Evolutionary conservation across 2,113 vertebrate species (phyloP), one percentile per base, ranked within the genome.

Genomic region (Petaurus breviceps): DNA sequence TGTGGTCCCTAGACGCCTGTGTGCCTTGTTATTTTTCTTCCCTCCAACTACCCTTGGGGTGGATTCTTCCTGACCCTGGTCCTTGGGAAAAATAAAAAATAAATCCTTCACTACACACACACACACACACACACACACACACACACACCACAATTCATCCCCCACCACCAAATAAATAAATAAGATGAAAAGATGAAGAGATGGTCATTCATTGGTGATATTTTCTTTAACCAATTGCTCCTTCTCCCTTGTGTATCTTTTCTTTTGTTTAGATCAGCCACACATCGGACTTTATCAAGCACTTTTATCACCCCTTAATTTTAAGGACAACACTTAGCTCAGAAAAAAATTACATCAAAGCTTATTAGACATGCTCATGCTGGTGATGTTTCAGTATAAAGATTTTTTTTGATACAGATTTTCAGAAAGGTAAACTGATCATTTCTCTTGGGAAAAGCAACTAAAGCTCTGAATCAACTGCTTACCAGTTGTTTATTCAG

Each of bases 1-100:
- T 98, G 98, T 94, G 97, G 98, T 99, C 99, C 99, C 99, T 98
- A 99, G 99, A 98, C 99, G 96, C 98, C 97, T 96, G 77, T 98
- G 97, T 97, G 98, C 98, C 99, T 99, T 99, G 99, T 99, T 99
- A 99, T 99, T 99, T 99, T 99, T 98, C 98, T 99, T 99, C 98
- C 98, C 99, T 99, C 98, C 98, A 99, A 99, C 99, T 98, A 99
- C 99, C 99, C 98, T 99, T 98, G 98, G 98, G 99, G 99, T 98
- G 98, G 99, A 99, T 99, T 99, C 99, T 98, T 98, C 98, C 99
- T 99, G 99, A 99, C 99, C 99, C 98, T 98, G 98, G 99, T 99
- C 98, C 98, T 98, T 98, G 98, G 95, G 97, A 98, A 98, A 98
- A 46, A 61, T 90, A 96, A 96, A 90, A 96, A 28, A 54, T 53